phyloP scores from a whole-genome alignment of 1,140 invertebrate genomes.

The Zaprionus inermis region DNA sequence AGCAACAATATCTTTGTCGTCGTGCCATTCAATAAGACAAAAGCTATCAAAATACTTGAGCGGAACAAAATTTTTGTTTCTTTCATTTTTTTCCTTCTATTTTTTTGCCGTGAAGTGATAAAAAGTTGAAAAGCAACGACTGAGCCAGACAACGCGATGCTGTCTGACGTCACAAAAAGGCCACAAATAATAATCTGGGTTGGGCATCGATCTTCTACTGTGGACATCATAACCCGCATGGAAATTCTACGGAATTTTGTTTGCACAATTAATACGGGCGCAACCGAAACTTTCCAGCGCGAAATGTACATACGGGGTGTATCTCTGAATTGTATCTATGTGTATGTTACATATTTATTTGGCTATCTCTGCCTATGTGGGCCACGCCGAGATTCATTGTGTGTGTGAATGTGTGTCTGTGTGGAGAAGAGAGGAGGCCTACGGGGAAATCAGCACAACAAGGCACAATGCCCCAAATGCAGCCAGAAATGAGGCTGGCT shows the following conservation, averaged over 20 bases:
- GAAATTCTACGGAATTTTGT: slow-evolving; percentile 9
- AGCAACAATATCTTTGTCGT: slow-evolving; percentile 19
- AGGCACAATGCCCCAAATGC: slow-evolving; percentile 36
- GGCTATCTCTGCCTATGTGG: not conserved
- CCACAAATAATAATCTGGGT: slow-evolving; percentile 15
- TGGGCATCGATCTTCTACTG: slow-evolving; percentile 11
- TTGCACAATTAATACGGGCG: slow-evolving; percentile 29
- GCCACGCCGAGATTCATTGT: slow-evolving; percentile 20
- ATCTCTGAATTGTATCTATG: not conserved
- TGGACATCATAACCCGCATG: slow-evolving; percentile 33
- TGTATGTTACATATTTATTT: not conserved
- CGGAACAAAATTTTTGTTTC: slow-evolving; percentile 41
- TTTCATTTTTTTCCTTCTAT: not conserved
- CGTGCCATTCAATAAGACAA: slow-evolving; percentile 51
- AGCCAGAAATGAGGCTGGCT: slow-evolving; percentile 13
- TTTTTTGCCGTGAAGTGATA: slow-evolving; percentile 15
- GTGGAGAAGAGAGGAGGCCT: slow-evolving; percentile 2
- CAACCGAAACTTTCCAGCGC: slow-evolving; percentile 25
- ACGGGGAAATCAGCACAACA: slow-evolving; percentile 52
- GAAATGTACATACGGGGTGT: not conserved
- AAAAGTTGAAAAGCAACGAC: slow-evolving; percentile 1
- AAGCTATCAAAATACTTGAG: slow-evolving; percentile 47
- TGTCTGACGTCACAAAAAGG: slow-evolving; percentile 23
- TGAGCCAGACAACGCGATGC: not conserved
- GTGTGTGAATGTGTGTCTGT: slow-evolving; percentile 18